phyloP scores from a whole-genome alignment of 2,113 vertebrate species.

The Galemys pyrenaicus region DNA sequence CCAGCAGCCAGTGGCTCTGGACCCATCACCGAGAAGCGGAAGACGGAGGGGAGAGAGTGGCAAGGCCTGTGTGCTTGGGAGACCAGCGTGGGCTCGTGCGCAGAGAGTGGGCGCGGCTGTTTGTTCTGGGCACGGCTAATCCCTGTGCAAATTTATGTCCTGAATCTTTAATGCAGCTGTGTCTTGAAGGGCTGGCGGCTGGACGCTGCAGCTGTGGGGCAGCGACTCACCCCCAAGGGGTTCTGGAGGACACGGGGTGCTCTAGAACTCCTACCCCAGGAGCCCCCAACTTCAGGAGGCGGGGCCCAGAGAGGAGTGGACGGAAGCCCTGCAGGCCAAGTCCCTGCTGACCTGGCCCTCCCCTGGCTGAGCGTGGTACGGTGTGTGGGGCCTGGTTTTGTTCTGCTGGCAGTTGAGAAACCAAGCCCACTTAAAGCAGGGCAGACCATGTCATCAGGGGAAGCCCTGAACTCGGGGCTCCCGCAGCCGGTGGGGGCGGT shows the following conservation, averaged over 20 bases:
- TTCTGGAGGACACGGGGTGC: neutral
- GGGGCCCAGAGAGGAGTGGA: neutral
- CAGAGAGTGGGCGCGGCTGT: neutral
- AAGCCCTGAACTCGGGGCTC: accelerated
- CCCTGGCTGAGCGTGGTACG: too few relatives aligned
- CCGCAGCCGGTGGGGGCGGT: neutral
- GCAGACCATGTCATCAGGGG: accelerated
- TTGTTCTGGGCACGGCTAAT: conserved; percentile 48
- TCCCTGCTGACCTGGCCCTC: too few relatives aligned
- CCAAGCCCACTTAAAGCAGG: neutral
- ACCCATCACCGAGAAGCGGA: neutral
- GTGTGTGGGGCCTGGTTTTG: too few relatives aligned
- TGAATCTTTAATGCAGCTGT: conserved; percentile 54
- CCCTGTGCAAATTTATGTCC: conserved; percentile 58
- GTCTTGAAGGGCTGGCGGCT: neutral
- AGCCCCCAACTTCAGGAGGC: neutral
- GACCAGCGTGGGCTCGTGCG: accelerated
- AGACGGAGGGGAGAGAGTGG: accelerated
- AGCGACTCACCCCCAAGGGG: accelerated
- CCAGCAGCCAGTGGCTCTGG: neutral
- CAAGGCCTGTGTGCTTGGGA: neutral
- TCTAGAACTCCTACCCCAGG: neutral
- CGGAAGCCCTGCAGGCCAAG: too few relatives aligned
- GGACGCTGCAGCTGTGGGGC: neutral
- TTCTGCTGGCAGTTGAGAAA: neutral